Evolutionary conservation across 2,797 vertebrate genomes (phyloP), one percentile per base, ranked within the genome.

Genomic region (Muraenolepis orangiensis): DNA sequence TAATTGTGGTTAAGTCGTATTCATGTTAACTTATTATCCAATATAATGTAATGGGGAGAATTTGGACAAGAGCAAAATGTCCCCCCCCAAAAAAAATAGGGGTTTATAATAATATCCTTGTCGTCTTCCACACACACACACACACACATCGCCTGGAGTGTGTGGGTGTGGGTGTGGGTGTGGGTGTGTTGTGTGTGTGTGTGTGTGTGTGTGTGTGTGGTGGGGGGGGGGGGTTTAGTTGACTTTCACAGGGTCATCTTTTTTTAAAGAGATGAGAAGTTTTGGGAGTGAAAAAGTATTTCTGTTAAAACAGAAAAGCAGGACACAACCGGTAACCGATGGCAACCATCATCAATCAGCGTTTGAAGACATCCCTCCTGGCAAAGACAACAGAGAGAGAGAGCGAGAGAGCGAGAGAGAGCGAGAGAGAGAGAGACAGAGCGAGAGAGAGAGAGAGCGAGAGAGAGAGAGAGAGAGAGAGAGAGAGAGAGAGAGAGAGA

Each of bases 301-400:
- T 88, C 79, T 79, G 84, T 87, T 87, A 87, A 89, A 91, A 87
- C 86, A 85, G 87, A 29, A 89, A 91, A 90, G 87, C 89, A 83
- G 89, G 90, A 90, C 89, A 91, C 82, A 79, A 84, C 79, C 20
- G 76, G 77, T 88, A 87, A 91, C 90, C 87, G 78, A 85, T 74
- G 87, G 90, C 89, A 82, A 86, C 85, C 85, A 75, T 89, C 90
- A 91, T 91, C 90, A 91, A 91, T 91, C 88, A 91, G 87, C 83
- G 87, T 91, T 88, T 91, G 87, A 90, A 89, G 89, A 91, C 87
- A 88, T 90, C 82, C 88, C 90, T 91, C 87, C 80, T 89, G 90
- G 90, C 89, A 91, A 91, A 91, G 88, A 88, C 85, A 82, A 86
- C 84, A 86, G 80, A 82, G 86, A 90, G 82, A 85, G 76, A 81